Evolutionary conservation across 2,797 vertebrate genomes (phyloP).

Genomic region (Mallotus villosus): DNA sequence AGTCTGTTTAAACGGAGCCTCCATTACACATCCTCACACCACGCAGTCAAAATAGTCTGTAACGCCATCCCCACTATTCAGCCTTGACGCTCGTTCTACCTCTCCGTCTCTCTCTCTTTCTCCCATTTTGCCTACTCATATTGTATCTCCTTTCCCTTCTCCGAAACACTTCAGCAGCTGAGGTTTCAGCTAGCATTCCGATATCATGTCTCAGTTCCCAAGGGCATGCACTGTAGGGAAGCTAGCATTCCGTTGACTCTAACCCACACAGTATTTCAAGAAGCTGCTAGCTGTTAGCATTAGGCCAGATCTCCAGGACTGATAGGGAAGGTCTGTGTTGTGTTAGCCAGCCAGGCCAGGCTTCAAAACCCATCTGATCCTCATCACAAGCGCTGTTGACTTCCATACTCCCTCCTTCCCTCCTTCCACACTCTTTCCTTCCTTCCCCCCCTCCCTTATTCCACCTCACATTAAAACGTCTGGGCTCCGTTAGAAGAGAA

Average conservation of each 20-base stretch:
- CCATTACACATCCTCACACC: constrained; percentile 24
- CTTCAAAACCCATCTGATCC: constrained; percentile 39
- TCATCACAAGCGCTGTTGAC: constrained; percentile 39
- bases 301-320: constrained; percentile 14
- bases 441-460: not conserved
- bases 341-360: constrained; percentile 29
- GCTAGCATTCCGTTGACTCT: not conserved
- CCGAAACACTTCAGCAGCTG: constrained; percentile 16
- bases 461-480: constrained; percentile 8
- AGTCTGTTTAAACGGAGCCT: constrained; percentile 31
- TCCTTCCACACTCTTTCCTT: constrained; percentile 14
- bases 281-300: constrained; percentile 15
- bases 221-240: not conserved
- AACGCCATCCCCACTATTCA: not conserved
- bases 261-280: not conserved
- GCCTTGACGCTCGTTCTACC: not conserved
- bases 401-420: constrained; percentile 15
- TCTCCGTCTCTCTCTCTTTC: no score
- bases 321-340: constrained; percentile 31
- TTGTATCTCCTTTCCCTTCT: not conserved
- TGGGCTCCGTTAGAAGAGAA: not conserved
- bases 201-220: not conserved
- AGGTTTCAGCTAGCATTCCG: not conserved
- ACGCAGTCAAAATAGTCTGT: constrained; percentile 24
- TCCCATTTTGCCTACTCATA: no score